phyloP scores from a whole-genome alignment of 2,888 invertebrate species.

The Orgyia antiqua region DNA sequence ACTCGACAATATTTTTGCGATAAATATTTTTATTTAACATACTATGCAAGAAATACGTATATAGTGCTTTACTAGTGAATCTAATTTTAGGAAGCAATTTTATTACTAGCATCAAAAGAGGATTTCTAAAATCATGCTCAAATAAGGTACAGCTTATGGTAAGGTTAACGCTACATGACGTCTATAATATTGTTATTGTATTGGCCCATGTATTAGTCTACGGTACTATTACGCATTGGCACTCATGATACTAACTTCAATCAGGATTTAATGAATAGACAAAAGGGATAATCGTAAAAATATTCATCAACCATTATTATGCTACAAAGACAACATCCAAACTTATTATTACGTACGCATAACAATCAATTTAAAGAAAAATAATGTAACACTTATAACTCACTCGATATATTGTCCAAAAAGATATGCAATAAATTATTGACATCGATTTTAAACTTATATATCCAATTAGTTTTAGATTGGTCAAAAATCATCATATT shows the following conservation, averaged over 20 bases:
- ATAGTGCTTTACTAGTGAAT: no score
- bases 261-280: slow-evolving; percentile 16
- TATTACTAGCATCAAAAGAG: slow-evolving; percentile 4
- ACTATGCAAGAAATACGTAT: no score
- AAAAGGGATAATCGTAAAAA: slow-evolving; percentile 20
- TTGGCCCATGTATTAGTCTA: no score
- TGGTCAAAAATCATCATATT: slow-evolving; percentile 27
- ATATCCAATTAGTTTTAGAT: slow-evolving; percentile 14
- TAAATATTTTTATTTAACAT: no score
- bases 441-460: slow-evolving; percentile 31
- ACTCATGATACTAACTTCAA: slow-evolving; percentile 36
- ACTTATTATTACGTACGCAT: slow-evolving; percentile 22
- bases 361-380: slow-evolving; percentile 18
- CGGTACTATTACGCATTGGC: slow-evolving; percentile 39
- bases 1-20: no score
- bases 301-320: slow-evolving; percentile 17
- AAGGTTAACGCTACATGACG: no score
- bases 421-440: slow-evolving; percentile 51
- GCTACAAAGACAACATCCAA: slow-evolving; percentile 31
- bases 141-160: no score
- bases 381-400: slow-evolving; percentile 24
- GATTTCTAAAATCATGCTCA: slow-evolving; percentile 14
- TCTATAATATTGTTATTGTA: no score
- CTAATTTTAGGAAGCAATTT: no score
- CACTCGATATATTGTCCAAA: slow-evolving; percentile 41